phyloP scores from a whole-genome alignment of 2,113 vertebrate genomes.

The Coptodon rendalli region DNA sequence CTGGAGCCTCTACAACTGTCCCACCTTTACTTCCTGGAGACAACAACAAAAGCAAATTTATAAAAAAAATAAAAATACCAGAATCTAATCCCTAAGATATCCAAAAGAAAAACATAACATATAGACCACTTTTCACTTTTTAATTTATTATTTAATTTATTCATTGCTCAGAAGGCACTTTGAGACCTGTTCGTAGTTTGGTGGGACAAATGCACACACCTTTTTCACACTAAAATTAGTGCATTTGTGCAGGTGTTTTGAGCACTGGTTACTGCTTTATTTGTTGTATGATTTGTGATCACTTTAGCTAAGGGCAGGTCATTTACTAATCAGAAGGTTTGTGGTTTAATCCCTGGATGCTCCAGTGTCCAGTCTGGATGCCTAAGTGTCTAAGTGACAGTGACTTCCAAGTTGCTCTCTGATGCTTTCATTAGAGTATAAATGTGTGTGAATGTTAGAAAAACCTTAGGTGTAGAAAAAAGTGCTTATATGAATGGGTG shows the following conservation, averaged over 20 bases:
- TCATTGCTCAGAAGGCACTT: neutral
- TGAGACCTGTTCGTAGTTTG: neutral
- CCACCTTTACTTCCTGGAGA: slow-evolving; percentile 47
- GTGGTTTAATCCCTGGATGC: neutral
- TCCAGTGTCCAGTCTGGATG: neutral
- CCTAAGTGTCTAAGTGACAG: neutral
- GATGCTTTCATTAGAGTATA: too few relatives aligned
- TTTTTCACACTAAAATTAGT: neutral
- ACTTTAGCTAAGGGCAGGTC: neutral
- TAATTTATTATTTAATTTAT: neutral
- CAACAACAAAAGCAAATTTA: neutral
- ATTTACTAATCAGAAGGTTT: neutral
- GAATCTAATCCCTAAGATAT: neutral
- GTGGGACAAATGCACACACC: neutral
- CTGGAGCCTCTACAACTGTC: neutral
- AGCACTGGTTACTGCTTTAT: neutral
- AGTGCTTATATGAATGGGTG: too few relatives aligned
- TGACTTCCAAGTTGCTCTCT: too few relatives aligned
- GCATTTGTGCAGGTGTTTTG: neutral
- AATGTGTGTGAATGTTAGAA: too few relatives aligned
- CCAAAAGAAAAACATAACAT: neutral
- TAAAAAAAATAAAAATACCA: too few relatives aligned
- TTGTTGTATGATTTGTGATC: neutral
- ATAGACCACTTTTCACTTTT: neutral
- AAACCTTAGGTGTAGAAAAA: too few relatives aligned